Evolutionary conservation across 1,140 invertebrate species (phyloP), one percentile per base, ranked within the genome.

Genomic region (Ridgeia piscesae): DNA sequence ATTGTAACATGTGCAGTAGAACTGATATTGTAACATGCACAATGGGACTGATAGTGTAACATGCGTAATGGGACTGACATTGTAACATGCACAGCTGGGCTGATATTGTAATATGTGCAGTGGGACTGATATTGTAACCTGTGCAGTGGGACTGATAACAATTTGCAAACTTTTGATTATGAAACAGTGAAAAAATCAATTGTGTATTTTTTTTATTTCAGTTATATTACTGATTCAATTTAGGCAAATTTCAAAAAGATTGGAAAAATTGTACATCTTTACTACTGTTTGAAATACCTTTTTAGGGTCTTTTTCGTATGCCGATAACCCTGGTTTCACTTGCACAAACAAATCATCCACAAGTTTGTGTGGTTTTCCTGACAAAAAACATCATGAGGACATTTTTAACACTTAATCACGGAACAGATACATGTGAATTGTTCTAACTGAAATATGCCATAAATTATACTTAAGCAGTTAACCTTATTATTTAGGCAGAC

Each of bases 271-370:
- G 92, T 91, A 8, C 91, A 92, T 92, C 92, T 58, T 91, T 88
- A n/a, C 50, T 94, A 91, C 50, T 89, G 35, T 9, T 77, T 77
- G 48, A 77, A 93, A 94, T 96, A 97, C 97, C 96, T 97, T 97
- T 92, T 96, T 95, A 0, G 98, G 98, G 93, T 97, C 97, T 94
- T 98, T 97, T 0, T 97, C 98, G 96, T 97, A 99, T 0, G 97
- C 97, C 48, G 98, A 99, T 31, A 99, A 95, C 0, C 99, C 99
- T 33, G 94, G 94, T 92, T 95, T 95, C 1, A 94, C 93, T 91
- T 99, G 97, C 93, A 97, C 97, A 95, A 98, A 99, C 33, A 98
- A 96, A 96, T 99, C 98, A 94, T 97, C 97, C 93, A 98, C 97
- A 17, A 98, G 95, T 77, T 98, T 96, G 93, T 98, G 96, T 94